Conservation (phyloP, 2,888 invertebrate genomes). For the Portevinia maculata region DNA sequence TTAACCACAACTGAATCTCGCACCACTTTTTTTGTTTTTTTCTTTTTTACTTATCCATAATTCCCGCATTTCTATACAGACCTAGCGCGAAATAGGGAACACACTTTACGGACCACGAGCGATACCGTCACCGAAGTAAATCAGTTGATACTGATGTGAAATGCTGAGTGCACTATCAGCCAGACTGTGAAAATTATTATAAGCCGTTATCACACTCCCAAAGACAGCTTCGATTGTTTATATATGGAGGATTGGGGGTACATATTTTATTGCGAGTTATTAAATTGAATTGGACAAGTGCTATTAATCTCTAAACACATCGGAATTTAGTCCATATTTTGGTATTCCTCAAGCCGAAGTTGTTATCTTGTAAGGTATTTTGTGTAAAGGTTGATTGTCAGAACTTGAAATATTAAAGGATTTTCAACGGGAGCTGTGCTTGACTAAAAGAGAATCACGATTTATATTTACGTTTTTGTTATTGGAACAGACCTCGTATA, state of each 20-base stretch:
- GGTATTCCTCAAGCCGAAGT: background rate
- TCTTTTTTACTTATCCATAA: constrained; percentile 56
- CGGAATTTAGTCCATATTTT: background rate
- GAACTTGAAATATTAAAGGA: constrained; percentile 1
- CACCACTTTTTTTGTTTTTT: background rate
- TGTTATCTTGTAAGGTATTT: constrained; percentile 6
- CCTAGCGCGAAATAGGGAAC: background rate
- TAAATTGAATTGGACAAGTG: background rate
- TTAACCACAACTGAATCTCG: constrained; percentile 5
- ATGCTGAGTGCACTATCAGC: constrained; percentile 38
- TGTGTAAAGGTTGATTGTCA: background rate
- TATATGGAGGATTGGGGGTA: too few species aligned
- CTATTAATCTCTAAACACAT: background rate
- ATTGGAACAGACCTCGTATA: background rate
- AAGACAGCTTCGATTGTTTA: constrained; percentile 50
- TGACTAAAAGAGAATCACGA: background rate
- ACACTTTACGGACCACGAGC: constrained; percentile 18
- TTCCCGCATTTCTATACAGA: constrained; percentile 45
- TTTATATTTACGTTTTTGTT: background rate
- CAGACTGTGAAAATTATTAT: constrained; percentile 17
- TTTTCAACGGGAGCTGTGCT: background rate
- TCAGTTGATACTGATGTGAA: constrained; percentile 57
- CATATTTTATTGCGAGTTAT: constrained; percentile 43
- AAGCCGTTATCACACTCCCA: constrained; percentile 27
- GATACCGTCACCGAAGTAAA: constrained; percentile 30